Conservation (phyloP, 2,888 invertebrate species). For the Pyrrhosoma nymphula region DNA sequence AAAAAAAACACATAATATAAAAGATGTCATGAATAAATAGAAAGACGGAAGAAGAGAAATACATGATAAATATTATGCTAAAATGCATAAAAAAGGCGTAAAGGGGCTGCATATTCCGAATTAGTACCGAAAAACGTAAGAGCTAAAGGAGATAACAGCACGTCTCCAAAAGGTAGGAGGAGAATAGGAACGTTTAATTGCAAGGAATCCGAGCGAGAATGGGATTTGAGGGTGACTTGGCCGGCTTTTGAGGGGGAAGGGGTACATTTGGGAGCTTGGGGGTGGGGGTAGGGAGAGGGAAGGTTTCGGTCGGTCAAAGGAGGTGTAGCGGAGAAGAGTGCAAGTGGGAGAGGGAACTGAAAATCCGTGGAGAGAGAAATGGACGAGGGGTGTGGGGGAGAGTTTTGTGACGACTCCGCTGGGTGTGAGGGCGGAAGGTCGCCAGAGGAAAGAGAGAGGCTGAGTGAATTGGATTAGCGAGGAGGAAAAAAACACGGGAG, state of each 20-base stretch:
- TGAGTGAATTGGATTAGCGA: background rate
- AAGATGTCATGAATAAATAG: no score
- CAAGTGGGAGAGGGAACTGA: background rate
- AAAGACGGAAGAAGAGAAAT: no score
- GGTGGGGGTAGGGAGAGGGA: no score
- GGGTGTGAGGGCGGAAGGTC: no score
- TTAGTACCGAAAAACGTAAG: no score
- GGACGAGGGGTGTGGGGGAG: background rate
- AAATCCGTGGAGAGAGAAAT: background rate
- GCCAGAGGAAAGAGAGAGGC: background rate
- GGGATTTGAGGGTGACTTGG: background rate
- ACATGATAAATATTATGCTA: no score
- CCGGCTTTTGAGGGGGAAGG: background rate
- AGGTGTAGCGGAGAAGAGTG: no score
- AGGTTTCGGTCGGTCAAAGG: background rate
- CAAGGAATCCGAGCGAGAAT: background rate
- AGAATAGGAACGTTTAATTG: background rate
- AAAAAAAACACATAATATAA: no score
- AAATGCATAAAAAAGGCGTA: no score
- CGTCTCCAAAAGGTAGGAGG: background rate
- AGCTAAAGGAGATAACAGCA: background rate
- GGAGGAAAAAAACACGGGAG: background rate
- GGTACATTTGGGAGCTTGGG: no score
- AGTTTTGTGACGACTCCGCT: background rate
- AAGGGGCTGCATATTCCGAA: no score